Evolutionary conservation across 2,888 invertebrate species (phyloP), one percentile per base, ranked within the genome.

Genomic region (Toxonevra muliebris): DNA sequence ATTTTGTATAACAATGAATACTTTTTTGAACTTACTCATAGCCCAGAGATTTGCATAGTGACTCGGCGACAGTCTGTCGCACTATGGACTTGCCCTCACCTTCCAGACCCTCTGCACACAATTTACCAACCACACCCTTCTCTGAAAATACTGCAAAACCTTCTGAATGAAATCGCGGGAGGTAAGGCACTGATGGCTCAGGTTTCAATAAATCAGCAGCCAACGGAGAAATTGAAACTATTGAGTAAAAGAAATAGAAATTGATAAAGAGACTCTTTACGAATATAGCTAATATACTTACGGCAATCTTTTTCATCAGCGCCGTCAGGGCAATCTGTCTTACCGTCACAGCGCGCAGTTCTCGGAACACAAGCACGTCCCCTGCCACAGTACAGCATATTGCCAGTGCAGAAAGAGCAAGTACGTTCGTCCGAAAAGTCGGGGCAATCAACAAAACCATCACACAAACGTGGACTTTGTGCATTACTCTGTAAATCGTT

Each of bases 141-240:
- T 95, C 95, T 75, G 93, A 92, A 87, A 94, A 94, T 71, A 93
- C 89, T 4, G 94, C 93, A 85, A 90, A 94, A n/a, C 95, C 95
- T 73, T 91, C 91, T 65, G 90, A 88, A 76, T 88, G 89, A 77
- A 94, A 93, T 68, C 89, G 87, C 0, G 89, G 87, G 57, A 91
- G 89, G 79, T 93, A 90, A 1, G 93, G 92, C 1, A 90, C 90
- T 80, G 91, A 88, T 69, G 88, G 86, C 55, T 88, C 89, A 72
- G 90, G 89, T 63, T 89, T 88, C 69, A 87, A 87, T 80, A 91
- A 86, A 62, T 89, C 88, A 9, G 89, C 87, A 52, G 93, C 87
- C 69, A 91, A 90, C 8, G 92, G 91, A 7, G 92, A 89, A 70
- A 95, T 87, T 74, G 92, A 91, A 74, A 95, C 95, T 95, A 80